Base-by-base conservation (phyloP, 2,888 invertebrate genomes). In the Drosophila infuscata region DNA sequence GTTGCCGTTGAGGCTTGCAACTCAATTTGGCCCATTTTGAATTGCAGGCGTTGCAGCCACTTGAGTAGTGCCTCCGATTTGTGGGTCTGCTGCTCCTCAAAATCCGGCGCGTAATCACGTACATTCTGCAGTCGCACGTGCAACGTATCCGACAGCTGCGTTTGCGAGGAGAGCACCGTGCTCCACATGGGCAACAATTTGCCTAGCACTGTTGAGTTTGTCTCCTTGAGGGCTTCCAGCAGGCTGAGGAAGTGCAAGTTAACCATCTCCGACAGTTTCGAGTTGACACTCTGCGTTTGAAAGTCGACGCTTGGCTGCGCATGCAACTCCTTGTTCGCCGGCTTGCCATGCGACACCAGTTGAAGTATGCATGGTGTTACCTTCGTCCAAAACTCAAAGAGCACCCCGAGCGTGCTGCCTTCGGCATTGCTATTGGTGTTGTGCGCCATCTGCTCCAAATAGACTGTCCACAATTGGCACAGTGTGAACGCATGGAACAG, bases 391-490 rank as follows among this genome's bases (percentile, higher is more conserved):
- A 99, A 99, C 94, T 99, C 99, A 83, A 99, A 96, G 63, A 99
- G 94, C 79, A 98, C 97, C 79, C 96, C 96, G 93, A 96, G 95
- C 1, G 96, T 96, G 89, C 96, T 96, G 17, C 95, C 94, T 91
- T 97, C 97, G 43, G 94, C 94, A 91, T 94, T 95, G 79, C 95
- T 96, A 80, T 94, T 94, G 91, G 95, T 94, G 51, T 94, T 94
- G 54, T 94, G 94, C 2, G 97, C 96, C 88, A 96, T 94, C 93
- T 97, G 97, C 93, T 99, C 99, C 92, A 99, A 95, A 94, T 99
- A 99, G 83, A 99, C 96, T 0, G 99, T 99, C 99, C 99, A 99
- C 76, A 99, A 94, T 95, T 99, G 99, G 92, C 99, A 99, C 57
- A 99, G 95, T 72, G 99, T 97, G 93, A 99, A 99, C 5, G 99